A percentile compares a stretch with the other conserved stretches of the same genome.
Conservation (phyloP, 1,140 invertebrate genomes). For the Pseudachorutes palmiensis region DNA sequence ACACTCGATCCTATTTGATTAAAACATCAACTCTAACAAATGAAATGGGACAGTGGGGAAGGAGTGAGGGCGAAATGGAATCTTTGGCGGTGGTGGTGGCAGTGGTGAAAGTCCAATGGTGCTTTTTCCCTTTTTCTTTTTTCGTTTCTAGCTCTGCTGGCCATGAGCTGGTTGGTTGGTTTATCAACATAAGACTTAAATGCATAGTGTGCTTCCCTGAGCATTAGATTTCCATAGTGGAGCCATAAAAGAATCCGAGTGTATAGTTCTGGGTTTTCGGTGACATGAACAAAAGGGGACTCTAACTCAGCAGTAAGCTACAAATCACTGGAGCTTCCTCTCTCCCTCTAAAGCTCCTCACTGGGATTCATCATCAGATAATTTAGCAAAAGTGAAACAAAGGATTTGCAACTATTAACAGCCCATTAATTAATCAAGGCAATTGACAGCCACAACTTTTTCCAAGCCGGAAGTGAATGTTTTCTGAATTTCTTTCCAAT, state of each 20-base stretch:
- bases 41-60: conserved; percentile 17
- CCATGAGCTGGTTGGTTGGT: neutral
- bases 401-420: too few relatives aligned
- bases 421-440: too few relatives aligned
- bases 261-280: conserved; percentile 10
- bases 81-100: too few relatives aligned
- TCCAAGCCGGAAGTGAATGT: too few relatives aligned
- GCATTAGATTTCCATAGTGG: conserved; percentile 35
- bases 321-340: conserved; percentile 31
- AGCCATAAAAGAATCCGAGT: conserved; percentile 35
- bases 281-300: conserved; percentile 5
- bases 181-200: conserved; percentile 10
- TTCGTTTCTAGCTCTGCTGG: neutral
- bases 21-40: conserved; percentile 21
- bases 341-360: neutral
- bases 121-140: neutral
- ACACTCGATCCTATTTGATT: neutral
- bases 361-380: too few relatives aligned
- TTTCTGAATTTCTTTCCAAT: too few relatives aligned
- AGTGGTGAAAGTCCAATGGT: too few relatives aligned
- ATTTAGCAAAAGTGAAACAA: too few relatives aligned
- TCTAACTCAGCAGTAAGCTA: conserved; percentile 22
- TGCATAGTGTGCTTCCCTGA: conserved; percentile 20
- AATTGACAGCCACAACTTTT: too few relatives aligned
- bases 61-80: neutral